Percentiles rank a stretch among this genome's conserved stretches.
These are phyloP conservation scores for Triops longicaudatus DNA, from an alignment of 1,140 invertebrate species.

Conservation along the genomic window DNA sequence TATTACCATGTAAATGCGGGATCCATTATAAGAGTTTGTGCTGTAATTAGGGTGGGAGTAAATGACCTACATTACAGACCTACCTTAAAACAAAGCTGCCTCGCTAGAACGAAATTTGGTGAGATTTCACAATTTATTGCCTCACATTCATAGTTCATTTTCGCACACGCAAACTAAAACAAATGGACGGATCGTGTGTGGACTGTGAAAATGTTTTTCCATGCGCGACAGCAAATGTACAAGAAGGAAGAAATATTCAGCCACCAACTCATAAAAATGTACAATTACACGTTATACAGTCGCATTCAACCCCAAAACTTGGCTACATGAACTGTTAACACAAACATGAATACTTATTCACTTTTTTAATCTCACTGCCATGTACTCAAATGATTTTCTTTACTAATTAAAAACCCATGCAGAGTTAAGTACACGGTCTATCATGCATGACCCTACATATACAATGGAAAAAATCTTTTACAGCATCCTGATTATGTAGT, in stretches of 20 bases:
- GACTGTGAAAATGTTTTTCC: not conserved
- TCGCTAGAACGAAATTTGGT: not conserved
- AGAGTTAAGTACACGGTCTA: not conserved
- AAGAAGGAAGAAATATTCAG: not conserved
- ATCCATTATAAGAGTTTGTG: no score
- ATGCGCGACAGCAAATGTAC: not conserved
- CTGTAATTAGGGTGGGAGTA: no score
- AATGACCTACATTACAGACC: no score
- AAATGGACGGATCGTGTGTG: slow-evolving; percentile 1
- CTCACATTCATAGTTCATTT: not conserved
- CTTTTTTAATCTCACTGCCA: not conserved
- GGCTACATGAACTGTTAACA: no score
- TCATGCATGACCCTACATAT: not conserved
- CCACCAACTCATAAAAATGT: not conserved
- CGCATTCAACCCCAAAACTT: not conserved
- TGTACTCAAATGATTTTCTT: not conserved
- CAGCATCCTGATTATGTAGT: not conserved
- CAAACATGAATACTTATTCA: not conserved
- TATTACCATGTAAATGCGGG: no score
- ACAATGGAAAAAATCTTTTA: not conserved
- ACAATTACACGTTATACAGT: not conserved
- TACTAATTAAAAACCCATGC: not conserved
- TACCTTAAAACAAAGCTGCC: no score
- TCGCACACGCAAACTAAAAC: not conserved
- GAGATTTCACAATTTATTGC: not conserved